A percentile compares a stretch with the other conserved stretches of the same genome.
Evolutionary conservation across 1,140 invertebrate genomes (phyloP).

Genomic region (Latrodectus geometricus): DNA sequence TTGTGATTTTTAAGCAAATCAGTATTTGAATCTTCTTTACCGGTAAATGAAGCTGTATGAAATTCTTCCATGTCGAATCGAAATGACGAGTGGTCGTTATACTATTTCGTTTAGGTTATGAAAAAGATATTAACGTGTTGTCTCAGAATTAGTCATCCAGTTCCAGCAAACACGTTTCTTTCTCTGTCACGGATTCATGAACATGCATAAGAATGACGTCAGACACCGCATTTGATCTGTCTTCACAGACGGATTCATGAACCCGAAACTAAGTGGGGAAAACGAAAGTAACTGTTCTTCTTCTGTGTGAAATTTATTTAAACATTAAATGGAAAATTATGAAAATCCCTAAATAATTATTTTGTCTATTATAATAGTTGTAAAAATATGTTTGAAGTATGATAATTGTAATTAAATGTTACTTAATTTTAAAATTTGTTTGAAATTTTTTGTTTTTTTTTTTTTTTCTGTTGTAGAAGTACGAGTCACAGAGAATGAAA

Average conservation of each 20-base stretch:
- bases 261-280: conserved; percentile 36
- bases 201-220: conserved; percentile 56
- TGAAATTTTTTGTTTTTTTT: no score
- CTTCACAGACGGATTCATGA: background rate
- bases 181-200: conserved; percentile 57
- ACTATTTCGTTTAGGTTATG: background rate
- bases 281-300: conserved; percentile 22
- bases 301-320: background rate
- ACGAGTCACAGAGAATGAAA: no score
- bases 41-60: conserved; percentile 29
- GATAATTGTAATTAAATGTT: no score
- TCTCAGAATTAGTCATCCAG: conserved; percentile 54
- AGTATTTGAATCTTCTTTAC: conserved; percentile 25
- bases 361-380: no score
- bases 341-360: no score
- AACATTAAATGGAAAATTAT: no score
- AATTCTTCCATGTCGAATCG: conserved; percentile 42
- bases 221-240: conserved; percentile 55
- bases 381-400: no score
- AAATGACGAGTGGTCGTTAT: background rate
- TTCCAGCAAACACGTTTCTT: conserved; percentile 58
- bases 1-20: conserved; percentile 36
- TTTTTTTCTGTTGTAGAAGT: no score
- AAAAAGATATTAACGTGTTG: background rate
- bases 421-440: no score